These are phyloP conservation scores for Mesoclemmys tuberculata DNA, from an alignment of 2,113 vertebrate species.

Conservation along the genomic window DNA sequence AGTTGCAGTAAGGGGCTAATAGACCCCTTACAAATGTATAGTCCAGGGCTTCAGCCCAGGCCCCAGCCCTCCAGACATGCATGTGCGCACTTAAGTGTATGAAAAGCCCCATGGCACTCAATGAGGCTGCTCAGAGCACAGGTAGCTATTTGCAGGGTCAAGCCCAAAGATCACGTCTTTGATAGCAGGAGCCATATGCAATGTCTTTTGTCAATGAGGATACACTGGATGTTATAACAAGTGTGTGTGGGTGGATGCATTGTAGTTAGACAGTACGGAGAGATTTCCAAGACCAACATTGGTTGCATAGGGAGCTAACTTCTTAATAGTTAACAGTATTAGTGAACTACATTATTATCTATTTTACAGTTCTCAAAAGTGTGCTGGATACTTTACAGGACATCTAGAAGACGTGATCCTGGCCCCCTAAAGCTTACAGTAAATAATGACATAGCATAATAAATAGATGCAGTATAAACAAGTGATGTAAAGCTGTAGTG, in stretches of 20 bases:
- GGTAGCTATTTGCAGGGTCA: not conserved
- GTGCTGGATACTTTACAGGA: not conserved
- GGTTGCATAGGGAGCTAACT: not conserved
- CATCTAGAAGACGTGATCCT: not conserved
- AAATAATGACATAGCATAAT: not conserved
- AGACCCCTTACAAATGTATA: too few relatives aligned
- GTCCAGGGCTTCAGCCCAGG: not conserved
- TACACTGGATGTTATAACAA: not conserved
- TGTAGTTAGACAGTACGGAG: not conserved
- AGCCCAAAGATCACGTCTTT: not conserved
- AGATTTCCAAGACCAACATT: not conserved
- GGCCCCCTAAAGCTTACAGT: not conserved
- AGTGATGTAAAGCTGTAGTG: not conserved
- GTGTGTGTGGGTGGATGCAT: not conserved
- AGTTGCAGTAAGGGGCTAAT: too few relatives aligned
- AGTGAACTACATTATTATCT: not conserved
- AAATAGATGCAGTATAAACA: not conserved
- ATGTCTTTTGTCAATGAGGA: not conserved
- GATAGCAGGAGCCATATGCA: not conserved
- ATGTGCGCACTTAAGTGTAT: not conserved
- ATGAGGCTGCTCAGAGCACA: not conserved
- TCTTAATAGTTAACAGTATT: not conserved
- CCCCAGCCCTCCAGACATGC: rapidly evolving
- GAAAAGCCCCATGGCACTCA: not conserved
- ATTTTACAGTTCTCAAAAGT: not conserved